These are phyloP conservation scores for Epistrophella euchroma DNA, from an alignment of 2,888 invertebrate genomes.

Conservation along the genomic window DNA sequence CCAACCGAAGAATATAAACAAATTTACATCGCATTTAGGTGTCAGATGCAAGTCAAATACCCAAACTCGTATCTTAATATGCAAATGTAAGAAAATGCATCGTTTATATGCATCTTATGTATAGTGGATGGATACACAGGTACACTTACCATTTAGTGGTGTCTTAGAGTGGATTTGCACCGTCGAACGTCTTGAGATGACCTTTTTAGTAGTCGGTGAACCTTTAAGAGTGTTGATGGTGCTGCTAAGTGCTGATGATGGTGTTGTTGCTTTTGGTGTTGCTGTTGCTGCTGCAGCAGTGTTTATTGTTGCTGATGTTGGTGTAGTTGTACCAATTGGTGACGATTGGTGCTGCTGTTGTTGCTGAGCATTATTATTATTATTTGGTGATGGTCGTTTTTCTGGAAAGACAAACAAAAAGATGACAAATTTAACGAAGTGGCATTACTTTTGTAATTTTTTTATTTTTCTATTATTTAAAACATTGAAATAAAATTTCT, in stretches of 20 bases:
- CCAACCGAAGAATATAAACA: conserved; percentile 44
- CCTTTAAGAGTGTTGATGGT: conserved; percentile 77
- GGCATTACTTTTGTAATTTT: no score
- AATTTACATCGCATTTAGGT: conserved; percentile 69
- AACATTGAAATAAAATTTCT: no score
- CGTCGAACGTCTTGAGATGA: conserved; percentile 72
- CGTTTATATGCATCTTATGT: background rate
- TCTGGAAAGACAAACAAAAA: conserved; percentile 63
- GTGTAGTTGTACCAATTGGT: conserved; percentile 66
- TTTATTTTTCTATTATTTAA: no score
- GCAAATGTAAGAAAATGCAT: conserved; percentile 14
- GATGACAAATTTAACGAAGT: background rate
- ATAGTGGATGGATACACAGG: no score
- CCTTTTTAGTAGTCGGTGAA: conserved; percentile 78
- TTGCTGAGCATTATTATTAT: conserved; percentile 46
- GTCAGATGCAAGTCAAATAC: conserved; percentile 66
- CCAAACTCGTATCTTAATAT: conserved; percentile 55
- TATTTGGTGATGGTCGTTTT: conserved; percentile 76
- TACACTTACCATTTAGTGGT: conserved; percentile 78
- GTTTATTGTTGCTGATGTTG: conserved; percentile 70
- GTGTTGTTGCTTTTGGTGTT: conserved; percentile 26
- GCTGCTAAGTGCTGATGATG: conserved; percentile 67
- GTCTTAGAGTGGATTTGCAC: conserved; percentile 75
- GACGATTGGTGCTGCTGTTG: conserved; percentile 69
- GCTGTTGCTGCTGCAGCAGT: conserved; percentile 59